Base-by-base conservation (phyloP, 2,797 vertebrate species). In the Esox lucius region DNA sequence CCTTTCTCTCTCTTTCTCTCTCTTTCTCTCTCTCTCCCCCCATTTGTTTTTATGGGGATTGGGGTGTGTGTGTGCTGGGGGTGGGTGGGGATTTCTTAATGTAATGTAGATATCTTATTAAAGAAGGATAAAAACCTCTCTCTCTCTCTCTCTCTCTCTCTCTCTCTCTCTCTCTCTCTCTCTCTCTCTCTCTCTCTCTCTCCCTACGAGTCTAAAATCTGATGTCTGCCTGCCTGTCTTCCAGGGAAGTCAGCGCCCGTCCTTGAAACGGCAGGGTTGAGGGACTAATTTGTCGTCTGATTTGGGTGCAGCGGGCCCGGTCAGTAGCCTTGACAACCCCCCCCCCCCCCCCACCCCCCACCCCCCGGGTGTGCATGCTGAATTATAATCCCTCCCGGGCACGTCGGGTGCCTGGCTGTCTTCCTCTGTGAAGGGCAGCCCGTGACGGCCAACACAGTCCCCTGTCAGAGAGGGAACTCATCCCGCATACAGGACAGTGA, bases 201-300 rank as follows among this genome's bases (percentile, higher is more conserved):
- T 33, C 39, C 9, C 11, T 72, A 5, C 4, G 62, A 0, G 72
- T 16, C 48, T 46, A 0, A 24, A 64, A 53, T 61, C 74, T 76
- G 53, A n/a, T 16, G n/a, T 2, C 7, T 62, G 2, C 68, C 2
- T 64, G 6, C 24, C 62, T 79, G 66, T 3, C 35, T 75, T 48
- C 22, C 53, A 78, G 69, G 73, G 62, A 15, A 84, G 71, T 75
- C 75, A 74, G 70, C 48, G 31, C 68, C 77, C 86, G 89, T 91
- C 91, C 87, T 92, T 91, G 91, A 91, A 84, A 87, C 64, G 8
- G 70, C 19, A 13, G 24, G 88, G 83, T 91, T 87, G 87, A 84
- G 80, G 91, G 93, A 88, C 78, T 83, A 87, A 90, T 93, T 90
- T 90, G 89, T 88, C 87, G 84, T 87, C 79, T 90, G 87, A 85